These are phyloP conservation scores for Archilochus colubris DNA, from an alignment of 2,113 vertebrate genomes.

Conservation along the genomic window DNA sequence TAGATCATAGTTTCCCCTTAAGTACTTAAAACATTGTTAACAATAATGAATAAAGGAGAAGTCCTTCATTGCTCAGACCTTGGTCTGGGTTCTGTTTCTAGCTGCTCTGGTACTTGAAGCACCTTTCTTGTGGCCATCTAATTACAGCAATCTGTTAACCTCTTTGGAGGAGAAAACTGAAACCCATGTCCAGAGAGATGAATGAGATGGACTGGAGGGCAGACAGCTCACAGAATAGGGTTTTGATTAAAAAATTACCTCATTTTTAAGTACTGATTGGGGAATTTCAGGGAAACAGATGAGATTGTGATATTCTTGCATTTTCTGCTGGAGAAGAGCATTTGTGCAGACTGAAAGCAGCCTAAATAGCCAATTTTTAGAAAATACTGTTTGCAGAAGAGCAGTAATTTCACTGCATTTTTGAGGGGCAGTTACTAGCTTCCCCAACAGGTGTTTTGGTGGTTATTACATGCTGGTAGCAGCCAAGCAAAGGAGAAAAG, in stretches of 20 bases:
- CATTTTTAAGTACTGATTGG: constrained; percentile 35
- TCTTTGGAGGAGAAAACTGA: constrained; percentile 64
- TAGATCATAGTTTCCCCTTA: background rate
- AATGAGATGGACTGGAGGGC: constrained; percentile 48
- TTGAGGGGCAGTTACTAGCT: background rate
- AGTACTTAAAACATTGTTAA: background rate
- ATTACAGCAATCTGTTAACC: constrained; percentile 66
- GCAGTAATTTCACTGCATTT: background rate
- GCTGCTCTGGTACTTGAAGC: constrained; percentile 25
- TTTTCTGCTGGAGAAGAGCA: background rate
- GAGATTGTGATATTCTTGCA: background rate
- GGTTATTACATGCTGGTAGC: background rate
- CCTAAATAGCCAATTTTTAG: background rate
- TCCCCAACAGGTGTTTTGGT: background rate
- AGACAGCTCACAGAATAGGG: constrained; percentile 57
- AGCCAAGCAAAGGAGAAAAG: background rate
- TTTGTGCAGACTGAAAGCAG: background rate
- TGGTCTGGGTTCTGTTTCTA: background rate
- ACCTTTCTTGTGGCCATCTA: constrained; percentile 49
- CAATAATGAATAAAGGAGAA: background rate
- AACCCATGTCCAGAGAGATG: constrained; percentile 50
- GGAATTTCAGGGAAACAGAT: constrained; percentile 22
- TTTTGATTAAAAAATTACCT: constrained; percentile 70
- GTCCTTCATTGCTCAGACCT: background rate
- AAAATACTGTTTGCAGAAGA: background rate